These are phyloP conservation scores for Rhincodon typus DNA, from an alignment of 2,797 vertebrate genomes.

Conservation along the genomic window DNA sequence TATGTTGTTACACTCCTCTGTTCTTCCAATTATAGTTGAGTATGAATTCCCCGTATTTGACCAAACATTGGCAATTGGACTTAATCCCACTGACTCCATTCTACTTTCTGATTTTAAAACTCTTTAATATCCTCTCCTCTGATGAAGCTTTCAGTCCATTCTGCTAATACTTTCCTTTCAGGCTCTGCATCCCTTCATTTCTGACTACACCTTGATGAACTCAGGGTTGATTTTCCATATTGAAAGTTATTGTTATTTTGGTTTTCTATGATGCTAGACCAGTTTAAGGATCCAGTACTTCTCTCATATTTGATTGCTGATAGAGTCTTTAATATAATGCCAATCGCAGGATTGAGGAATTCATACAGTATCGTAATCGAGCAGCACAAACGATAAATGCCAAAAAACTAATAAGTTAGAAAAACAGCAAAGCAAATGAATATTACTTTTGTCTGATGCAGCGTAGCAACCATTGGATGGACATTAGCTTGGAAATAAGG, in stretches of 20 bases:
- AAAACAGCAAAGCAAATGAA: not conserved
- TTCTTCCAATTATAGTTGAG: not conserved
- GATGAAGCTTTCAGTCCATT: not conserved
- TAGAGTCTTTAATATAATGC: not conserved
- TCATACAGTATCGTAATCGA: not conserved
- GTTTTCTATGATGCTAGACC: not conserved
- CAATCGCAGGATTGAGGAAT: not conserved
- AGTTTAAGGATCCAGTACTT: not conserved
- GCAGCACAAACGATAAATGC: not conserved
- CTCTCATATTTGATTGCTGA: not conserved
- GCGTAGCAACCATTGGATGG: not conserved
- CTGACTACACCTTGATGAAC: not conserved
- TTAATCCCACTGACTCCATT: not conserved
- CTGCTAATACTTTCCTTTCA: not conserved
- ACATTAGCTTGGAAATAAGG: not conserved
- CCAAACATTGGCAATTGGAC: not conserved
- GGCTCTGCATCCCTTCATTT: not conserved
- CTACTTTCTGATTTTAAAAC: not conserved
- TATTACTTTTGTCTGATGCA: not conserved
- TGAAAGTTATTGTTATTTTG: not conserved
- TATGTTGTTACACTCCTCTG: not conserved
- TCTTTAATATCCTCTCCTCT: not conserved
- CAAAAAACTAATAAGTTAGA: not conserved
- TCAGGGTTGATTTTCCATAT: not conserved
- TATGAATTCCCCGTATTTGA: not conserved